Conservation (phyloP, 2,888 invertebrate species). For the Therioaphis trifolii region DNA sequence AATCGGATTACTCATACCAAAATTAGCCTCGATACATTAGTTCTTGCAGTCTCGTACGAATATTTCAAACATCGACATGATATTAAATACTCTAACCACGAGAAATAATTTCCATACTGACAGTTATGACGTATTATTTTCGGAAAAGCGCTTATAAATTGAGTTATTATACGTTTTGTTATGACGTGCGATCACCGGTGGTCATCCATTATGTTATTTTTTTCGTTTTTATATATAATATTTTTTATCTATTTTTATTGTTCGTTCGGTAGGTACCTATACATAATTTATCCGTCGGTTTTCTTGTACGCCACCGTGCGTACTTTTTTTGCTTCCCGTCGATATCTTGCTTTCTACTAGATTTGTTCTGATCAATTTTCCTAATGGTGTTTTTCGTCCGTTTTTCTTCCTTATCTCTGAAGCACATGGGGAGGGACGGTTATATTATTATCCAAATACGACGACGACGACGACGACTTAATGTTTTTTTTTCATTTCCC, state of each 20-base stretch:
- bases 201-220: slow-evolving; percentile 10
- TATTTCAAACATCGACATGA: no score
- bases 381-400: slow-evolving; percentile 36
- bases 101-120: background rate
- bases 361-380: slow-evolving; percentile 60
- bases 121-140: background rate
- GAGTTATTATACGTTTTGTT: background rate
- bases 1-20: no score
- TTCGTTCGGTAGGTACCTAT: background rate
- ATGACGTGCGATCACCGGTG: background rate
- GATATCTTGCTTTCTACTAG: slow-evolving; percentile 61
- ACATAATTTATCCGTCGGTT: slow-evolving; percentile 48
- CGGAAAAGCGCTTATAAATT: background rate
- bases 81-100: background rate
- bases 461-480: background rate
- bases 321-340: background rate
- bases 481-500: background rate
- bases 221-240: no score
- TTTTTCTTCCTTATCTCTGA: slow-evolving; percentile 48
- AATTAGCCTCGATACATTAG: no score
- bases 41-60: no score
- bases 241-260: background rate
- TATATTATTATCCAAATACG: slow-evolving; percentile 36
- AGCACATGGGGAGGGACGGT: background rate
- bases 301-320: background rate